phyloP scores from a whole-genome alignment of 2,113 vertebrate species.

The Lampris incognitus region DNA sequence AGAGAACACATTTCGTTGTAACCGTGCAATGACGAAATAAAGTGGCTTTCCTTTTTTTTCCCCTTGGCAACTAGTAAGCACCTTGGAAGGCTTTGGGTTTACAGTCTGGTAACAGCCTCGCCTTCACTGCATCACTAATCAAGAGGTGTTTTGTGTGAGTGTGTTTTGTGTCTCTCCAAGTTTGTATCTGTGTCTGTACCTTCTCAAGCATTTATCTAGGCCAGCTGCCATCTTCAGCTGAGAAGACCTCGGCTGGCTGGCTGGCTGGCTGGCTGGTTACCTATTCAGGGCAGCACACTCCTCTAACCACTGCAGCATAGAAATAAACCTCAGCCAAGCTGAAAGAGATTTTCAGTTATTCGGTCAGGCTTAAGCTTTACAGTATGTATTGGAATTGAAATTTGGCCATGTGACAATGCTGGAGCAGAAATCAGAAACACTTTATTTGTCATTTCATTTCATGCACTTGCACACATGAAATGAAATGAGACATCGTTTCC shows the following conservation, averaged over 20 bases:
- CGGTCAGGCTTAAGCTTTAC: no score
- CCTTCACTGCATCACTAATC: slow-evolving; percentile 1
- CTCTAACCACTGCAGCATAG: not conserved
- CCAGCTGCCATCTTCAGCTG: slow-evolving; percentile 9
- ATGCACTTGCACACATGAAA: no score
- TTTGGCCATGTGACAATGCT: not conserved
- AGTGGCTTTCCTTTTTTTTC: slow-evolving; percentile 29
- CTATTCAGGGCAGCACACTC: not conserved
- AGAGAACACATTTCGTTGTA: no score
- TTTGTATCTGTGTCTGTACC: not conserved
- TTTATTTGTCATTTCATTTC: not conserved
- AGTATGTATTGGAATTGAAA: not conserved
- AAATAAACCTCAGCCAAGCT: not conserved
- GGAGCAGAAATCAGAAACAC: not conserved
- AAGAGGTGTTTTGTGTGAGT: not conserved
- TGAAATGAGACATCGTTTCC: no score
- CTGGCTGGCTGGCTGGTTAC: not conserved
- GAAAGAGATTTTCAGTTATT: not conserved
- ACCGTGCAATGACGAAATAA: no score
- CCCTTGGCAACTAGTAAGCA: slow-evolving; percentile 18
- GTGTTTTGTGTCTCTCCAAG: slow-evolving; percentile 11
- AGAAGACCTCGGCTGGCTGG: not conserved
- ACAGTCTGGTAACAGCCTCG: not conserved
- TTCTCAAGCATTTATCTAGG: slow-evolving; percentile 22
- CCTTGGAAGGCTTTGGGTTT: not conserved